These are phyloP conservation scores for Rhinoraja longicauda DNA, from an alignment of 2,797 vertebrate species.

Conservation along the genomic window DNA sequence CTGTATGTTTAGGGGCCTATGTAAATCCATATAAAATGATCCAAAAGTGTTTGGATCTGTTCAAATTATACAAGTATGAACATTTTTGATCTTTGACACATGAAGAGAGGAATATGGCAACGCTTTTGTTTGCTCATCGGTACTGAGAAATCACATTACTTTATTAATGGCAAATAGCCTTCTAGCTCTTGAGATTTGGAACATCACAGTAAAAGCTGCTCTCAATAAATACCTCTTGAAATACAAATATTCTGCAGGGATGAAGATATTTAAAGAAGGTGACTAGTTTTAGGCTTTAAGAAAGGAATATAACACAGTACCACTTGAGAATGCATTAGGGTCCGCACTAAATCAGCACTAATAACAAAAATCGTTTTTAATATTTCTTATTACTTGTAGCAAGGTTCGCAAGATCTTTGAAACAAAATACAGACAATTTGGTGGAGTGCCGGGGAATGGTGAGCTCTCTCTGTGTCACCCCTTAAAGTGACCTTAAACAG, in stretches of 20 bases:
- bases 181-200: not conserved
- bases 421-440: not conserved
- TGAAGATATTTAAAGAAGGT: not conserved
- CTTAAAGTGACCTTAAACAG: not conserved
- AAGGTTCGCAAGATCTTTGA: not conserved
- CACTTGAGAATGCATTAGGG: not conserved
- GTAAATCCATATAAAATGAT: not conserved
- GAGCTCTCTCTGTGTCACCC: not conserved
- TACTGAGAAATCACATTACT: not conserved
- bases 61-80: not conserved
- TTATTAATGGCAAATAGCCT: not conserved
- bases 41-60: not conserved
- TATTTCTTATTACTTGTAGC: not conserved
- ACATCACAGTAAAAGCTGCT: not conserved
- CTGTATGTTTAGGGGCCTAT: not conserved
- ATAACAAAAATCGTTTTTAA: not conserved
- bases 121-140: not conserved
- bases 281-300: not conserved
- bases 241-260: not conserved
- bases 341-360: not conserved
- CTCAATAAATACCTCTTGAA: not conserved
- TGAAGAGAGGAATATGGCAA: not conserved
- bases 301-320: not conserved
- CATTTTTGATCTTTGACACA: not conserved
- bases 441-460: not conserved